Percentiles rank a stretch among this genome's conserved stretches.
phyloP scores from a whole-genome alignment of 2,113 vertebrate species.

The Elephas maximus region DNA sequence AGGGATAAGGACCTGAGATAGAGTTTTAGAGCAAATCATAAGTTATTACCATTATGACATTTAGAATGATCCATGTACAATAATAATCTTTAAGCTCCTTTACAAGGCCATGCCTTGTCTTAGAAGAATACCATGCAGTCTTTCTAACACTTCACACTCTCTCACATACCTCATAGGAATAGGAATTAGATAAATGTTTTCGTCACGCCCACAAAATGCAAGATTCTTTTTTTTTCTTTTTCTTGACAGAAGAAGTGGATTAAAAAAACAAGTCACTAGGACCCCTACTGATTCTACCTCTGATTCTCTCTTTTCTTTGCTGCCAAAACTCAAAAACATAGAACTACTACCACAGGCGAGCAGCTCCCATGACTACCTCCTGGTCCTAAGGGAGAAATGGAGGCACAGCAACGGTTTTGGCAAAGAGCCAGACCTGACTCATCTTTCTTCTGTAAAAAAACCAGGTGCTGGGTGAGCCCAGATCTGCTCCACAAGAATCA shows the following conservation, averaged over 20 bases:
- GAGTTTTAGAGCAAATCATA: conserved; percentile 19
- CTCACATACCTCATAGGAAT: neutral
- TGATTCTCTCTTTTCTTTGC: conserved; percentile 48
- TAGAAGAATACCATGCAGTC: conserved; percentile 8
- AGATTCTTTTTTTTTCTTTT: neutral
- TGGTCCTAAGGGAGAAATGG: neutral
- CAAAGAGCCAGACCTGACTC: conserved; percentile 73
- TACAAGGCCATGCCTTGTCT: neutral
- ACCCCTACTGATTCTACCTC: neutral
- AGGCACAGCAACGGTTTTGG: conserved; percentile 39
- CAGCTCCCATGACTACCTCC: conserved; percentile 4
- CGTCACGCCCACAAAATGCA: neutral
- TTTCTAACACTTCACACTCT: neutral
- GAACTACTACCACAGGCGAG: neutral
- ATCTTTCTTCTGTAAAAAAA: conserved; percentile 52
- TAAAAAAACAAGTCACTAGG: neutral
- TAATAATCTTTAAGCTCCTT: neutral
- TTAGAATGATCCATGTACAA: neutral
- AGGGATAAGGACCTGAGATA: neutral
- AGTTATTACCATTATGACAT: neutral
- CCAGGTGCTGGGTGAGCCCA: neutral
- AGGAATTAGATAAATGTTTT: neutral
- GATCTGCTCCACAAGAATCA: neutral
- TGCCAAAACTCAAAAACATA: conserved; percentile 58
- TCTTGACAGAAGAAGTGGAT: neutral